These are phyloP conservation scores for Aphaenogaster floridana DNA, from an alignment of 1,140 invertebrate genomes.

Conservation along the genomic window DNA sequence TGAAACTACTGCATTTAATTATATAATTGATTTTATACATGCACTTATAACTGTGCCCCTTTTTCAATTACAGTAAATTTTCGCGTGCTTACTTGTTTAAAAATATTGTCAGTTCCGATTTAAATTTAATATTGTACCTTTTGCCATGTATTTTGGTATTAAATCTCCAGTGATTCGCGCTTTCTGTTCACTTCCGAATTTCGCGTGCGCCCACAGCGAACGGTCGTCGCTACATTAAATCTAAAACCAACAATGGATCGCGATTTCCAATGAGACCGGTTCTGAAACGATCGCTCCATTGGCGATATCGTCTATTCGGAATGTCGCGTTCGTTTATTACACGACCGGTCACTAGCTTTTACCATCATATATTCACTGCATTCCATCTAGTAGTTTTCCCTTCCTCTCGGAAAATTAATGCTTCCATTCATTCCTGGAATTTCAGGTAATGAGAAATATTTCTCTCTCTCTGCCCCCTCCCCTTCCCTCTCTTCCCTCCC, in stretches of 20 bases:
- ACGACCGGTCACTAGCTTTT: constrained; percentile 38
- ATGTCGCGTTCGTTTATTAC: constrained; percentile 67
- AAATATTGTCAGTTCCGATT: constrained; percentile 1
- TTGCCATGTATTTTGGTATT: not conserved
- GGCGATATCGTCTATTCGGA: constrained; percentile 69
- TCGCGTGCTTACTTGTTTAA: not conserved
- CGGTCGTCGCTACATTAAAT: constrained; percentile 32
- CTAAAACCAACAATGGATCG: constrained; percentile 34
- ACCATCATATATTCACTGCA: constrained; percentile 61
- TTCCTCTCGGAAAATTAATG: constrained; percentile 67
- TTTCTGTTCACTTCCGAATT: not conserved
- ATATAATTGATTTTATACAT: not conserved
- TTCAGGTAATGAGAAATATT: constrained; percentile 67
- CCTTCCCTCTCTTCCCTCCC: too few species aligned
- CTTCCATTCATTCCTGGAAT: constrained; percentile 70
- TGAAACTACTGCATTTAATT: not conserved
- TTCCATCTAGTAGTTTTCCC: constrained; percentile 64
- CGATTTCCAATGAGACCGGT: constrained; percentile 34
- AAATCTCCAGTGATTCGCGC: not conserved
- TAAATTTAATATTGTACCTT: not conserved
- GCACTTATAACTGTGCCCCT: not conserved
- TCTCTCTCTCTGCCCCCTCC: constrained; percentile 3
- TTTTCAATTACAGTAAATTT: not conserved
- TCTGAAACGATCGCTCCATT: constrained; percentile 53
- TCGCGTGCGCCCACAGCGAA: not conserved